Conservation (phyloP, 2,113 vertebrate genomes). For the Cyrtonyx montezumae region DNA sequence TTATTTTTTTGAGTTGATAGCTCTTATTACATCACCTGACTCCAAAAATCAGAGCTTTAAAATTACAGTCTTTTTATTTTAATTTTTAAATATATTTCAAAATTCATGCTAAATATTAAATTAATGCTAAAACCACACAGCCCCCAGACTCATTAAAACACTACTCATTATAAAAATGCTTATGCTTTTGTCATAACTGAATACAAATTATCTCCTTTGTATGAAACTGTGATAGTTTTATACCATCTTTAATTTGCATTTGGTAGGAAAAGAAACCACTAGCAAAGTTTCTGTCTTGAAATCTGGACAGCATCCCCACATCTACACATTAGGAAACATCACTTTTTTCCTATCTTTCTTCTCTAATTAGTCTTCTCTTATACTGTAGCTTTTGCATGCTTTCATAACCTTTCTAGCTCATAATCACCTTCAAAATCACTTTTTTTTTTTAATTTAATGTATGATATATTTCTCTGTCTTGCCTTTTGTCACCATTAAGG, state of each 20-base stretch:
- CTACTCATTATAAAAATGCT: neutral
- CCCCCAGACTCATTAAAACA: neutral
- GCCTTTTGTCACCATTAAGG: neutral
- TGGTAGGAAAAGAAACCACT: neutral
- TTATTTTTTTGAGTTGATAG: neutral
- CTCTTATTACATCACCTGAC: neutral
- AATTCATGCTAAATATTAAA: neutral
- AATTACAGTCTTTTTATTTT: fast-evolving
- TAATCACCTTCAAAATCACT: neutral
- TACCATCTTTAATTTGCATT: neutral
- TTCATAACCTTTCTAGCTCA: neutral
- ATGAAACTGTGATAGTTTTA: neutral
- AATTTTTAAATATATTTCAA: neutral
- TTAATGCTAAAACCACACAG: neutral
- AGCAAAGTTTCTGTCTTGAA: neutral
- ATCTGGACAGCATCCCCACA: neutral
- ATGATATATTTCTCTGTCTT: neutral
- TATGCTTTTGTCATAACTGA: neutral
- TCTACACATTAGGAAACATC: neutral
- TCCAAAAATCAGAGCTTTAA: neutral
- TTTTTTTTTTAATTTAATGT: neutral
- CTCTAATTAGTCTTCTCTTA: neutral
- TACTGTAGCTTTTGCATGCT: neutral
- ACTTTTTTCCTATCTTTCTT: neutral
- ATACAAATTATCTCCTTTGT: neutral